phyloP scores from a whole-genome alignment of 2,113 vertebrate species.

The Labeo rohita region DNA sequence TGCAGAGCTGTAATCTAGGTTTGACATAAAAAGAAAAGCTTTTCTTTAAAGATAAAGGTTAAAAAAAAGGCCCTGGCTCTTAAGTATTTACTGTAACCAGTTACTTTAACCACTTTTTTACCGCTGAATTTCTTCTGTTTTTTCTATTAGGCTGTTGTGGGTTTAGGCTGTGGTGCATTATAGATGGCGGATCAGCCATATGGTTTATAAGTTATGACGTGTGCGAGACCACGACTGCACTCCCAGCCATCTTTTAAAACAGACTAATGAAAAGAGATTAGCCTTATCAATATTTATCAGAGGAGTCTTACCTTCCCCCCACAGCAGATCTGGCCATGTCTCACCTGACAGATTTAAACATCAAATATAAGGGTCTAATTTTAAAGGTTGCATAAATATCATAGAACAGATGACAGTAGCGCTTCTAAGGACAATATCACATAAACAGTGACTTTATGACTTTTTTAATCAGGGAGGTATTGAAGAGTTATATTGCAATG shows the following conservation, averaged over 20 bases:
- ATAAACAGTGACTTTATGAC: conserved; percentile 4
- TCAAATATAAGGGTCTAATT: background rate
- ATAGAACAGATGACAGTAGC: background rate
- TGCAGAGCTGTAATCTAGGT: too few species aligned
- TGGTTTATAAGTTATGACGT: conserved; percentile 48
- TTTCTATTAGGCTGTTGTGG: background rate
- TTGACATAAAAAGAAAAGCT: background rate
- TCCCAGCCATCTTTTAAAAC: conserved; percentile 44
- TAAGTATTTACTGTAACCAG: conserved; percentile 37
- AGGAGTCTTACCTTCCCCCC: background rate
- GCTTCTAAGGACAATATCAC: conserved; percentile 5
- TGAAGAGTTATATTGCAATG: conserved; percentile 13
- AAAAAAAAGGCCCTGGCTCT: background rate
- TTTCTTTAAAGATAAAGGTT: background rate
- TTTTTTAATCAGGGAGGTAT: conserved; percentile 10
- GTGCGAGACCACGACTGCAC: conserved; percentile 14
- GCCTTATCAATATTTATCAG: conserved; percentile 51
- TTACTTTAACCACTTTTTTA: conserved; percentile 16
- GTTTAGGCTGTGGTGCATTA: conserved; percentile 38
- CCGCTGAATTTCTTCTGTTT: background rate
- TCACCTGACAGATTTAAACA: conserved; percentile 30
- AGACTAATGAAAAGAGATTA: conserved; percentile 53
- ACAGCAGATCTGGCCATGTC: background rate
- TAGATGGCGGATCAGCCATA: conserved; percentile 47
- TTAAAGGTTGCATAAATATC: conserved; percentile 36